Conservation (phyloP, 2,113 vertebrate species). For the Brienomyrus longianalis region DNA sequence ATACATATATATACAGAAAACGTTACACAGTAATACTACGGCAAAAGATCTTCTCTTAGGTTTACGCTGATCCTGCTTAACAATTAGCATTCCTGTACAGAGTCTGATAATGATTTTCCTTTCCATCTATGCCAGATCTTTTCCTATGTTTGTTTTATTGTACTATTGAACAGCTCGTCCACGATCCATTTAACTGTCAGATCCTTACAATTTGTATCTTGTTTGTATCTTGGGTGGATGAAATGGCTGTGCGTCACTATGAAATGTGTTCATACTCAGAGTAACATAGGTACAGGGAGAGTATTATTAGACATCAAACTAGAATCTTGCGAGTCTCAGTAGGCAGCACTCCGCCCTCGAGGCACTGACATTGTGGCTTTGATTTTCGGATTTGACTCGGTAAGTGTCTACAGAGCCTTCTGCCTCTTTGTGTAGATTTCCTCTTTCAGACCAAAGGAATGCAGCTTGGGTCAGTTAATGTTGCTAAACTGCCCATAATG, state of each 20-base stretch:
- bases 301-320: background rate
- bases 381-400: background rate
- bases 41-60: background rate
- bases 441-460: background rate
- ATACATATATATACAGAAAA: background rate
- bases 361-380: background rate
- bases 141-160: background rate
- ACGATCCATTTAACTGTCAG: background rate
- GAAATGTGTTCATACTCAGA: background rate
- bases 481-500: background rate
- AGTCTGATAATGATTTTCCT: background rate
- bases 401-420: background rate
- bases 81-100: background rate
- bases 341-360: background rate
- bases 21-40: background rate
- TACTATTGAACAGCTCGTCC: background rate
- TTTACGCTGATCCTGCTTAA: background rate
- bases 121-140: background rate
- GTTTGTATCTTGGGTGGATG: background rate
- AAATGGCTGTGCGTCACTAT: background rate
- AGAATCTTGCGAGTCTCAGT: background rate
- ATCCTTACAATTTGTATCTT: background rate
- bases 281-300: background rate
- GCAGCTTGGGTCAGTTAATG: background rate
- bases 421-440: background rate